A percentile compares a stretch with the other conserved stretches of the same genome.
Evolutionary conservation across 2,113 vertebrate genomes (phyloP).

Genomic region (Neoarius graeffei): DNA sequence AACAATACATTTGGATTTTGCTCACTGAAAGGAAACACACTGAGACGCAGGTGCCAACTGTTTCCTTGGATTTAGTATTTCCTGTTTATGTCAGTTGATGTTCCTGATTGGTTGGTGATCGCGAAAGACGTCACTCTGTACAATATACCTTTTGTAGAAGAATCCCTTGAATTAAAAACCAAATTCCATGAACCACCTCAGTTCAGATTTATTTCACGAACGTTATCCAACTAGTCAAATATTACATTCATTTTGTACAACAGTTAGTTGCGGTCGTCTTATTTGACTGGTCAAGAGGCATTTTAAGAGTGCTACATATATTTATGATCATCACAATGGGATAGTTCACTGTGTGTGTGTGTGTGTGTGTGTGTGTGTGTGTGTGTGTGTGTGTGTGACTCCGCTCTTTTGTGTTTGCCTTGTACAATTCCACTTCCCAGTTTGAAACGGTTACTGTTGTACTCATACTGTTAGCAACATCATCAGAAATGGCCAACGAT

Average conservation of each 20-base stretch:
- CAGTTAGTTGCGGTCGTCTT: not conserved
- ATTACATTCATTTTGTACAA: not conserved
- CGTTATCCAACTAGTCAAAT: not conserved
- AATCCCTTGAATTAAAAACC: not conserved
- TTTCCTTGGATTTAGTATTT: not conserved
- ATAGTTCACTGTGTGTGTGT: not conserved
- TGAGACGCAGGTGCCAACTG: not conserved
- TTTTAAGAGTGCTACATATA: not conserved
- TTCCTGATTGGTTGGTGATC: not conserved
- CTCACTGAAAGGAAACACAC: not conserved
- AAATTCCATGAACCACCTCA: not conserved
- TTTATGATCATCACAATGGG: not conserved
- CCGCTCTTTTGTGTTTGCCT: not conserved
- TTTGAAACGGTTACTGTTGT: not conserved
- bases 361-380: too few species aligned
- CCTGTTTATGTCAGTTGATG: not conserved
- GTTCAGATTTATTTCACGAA: not conserved
- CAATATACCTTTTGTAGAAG: not conserved
- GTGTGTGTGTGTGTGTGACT: not conserved
- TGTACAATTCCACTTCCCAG: not conserved
- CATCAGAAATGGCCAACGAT: too few species aligned
- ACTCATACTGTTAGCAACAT: not conserved
- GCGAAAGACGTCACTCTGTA: not conserved
- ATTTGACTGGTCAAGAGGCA: not conserved
- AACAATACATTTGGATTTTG: not conserved